phyloP scores from a whole-genome alignment of 2,113 vertebrate species.

The Loxodonta africana region DNA sequence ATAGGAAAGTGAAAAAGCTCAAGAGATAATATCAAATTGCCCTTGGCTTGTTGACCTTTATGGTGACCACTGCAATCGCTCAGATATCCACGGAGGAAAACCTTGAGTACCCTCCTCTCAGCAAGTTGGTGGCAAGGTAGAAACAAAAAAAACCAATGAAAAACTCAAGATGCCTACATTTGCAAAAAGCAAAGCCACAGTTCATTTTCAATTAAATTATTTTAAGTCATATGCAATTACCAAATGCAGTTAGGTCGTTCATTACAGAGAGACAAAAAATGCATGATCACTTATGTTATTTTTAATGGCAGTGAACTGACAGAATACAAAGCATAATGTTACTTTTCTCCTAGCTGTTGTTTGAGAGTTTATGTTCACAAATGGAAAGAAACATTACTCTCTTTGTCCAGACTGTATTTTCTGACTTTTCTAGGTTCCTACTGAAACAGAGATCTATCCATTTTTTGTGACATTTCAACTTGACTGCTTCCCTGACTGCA shows the following conservation, averaged over 20 bases:
- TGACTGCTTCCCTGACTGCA: not conserved
- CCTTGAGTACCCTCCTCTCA: not conserved
- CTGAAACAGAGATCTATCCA: not conserved
- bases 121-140: not conserved
- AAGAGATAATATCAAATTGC: not conserved
- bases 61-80: not conserved
- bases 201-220: constrained; percentile 70
- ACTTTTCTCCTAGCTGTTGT: constrained; percentile 24
- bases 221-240: constrained; percentile 61
- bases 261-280: constrained; percentile 62
- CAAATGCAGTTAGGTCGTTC: constrained; percentile 58
- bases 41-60: not conserved
- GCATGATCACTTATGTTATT: constrained; percentile 38
- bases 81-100: not conserved
- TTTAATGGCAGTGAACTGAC: constrained; percentile 25
- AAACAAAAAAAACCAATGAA: not conserved
- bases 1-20: constrained; percentile 23
- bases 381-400: not conserved
- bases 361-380: constrained; percentile 11
- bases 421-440: not conserved
- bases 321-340: constrained; percentile 11
- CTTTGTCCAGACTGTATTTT: not conserved
- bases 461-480: not conserved
- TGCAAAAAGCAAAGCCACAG: constrained; percentile 58
- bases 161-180: constrained; percentile 43